Percentiles rank a stretch among this genome's conserved stretches.
phyloP scores from a whole-genome alignment of 2,113 vertebrate genomes.

The Rhombomys opimus region DNA sequence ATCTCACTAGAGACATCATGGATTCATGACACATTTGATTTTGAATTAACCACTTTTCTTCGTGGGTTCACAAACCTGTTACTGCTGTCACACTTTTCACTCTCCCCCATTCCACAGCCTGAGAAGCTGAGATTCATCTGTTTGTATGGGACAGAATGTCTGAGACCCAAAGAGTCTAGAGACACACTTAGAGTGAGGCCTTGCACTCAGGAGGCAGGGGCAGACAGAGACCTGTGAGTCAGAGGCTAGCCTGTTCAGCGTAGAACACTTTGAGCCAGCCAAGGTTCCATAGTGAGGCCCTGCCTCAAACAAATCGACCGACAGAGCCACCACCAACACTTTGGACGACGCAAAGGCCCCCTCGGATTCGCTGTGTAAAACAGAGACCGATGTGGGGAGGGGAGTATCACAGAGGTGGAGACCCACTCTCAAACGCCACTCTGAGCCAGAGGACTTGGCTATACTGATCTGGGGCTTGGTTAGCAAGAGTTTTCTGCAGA shows the following conservation, averaged over 20 bases:
- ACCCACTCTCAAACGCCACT: fast-evolving
- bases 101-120: not conserved
- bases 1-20: not conserved
- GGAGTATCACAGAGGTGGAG: not conserved
- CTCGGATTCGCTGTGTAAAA: not conserved
- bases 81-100: no score
- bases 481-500: fast-evolving
- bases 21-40: not conserved
- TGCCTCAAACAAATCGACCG: not conserved
- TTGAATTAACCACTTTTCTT: not conserved
- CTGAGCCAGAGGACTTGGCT: fast-evolving
- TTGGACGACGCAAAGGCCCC: fast-evolving
- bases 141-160: not conserved
- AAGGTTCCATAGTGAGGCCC: not conserved
- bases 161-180: not conserved
- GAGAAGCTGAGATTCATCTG: not conserved
- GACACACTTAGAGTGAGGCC: no score
- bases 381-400: not conserved
- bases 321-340: not conserved
- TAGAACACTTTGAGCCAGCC: not conserved
- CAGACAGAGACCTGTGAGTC: not conserved
- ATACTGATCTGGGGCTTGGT: fast-evolving
- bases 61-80: not conserved
- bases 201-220: not conserved
- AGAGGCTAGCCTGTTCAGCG: not conserved